phyloP scores from a whole-genome alignment of 1,140 invertebrate species.

The Bombus terrestris region DNA sequence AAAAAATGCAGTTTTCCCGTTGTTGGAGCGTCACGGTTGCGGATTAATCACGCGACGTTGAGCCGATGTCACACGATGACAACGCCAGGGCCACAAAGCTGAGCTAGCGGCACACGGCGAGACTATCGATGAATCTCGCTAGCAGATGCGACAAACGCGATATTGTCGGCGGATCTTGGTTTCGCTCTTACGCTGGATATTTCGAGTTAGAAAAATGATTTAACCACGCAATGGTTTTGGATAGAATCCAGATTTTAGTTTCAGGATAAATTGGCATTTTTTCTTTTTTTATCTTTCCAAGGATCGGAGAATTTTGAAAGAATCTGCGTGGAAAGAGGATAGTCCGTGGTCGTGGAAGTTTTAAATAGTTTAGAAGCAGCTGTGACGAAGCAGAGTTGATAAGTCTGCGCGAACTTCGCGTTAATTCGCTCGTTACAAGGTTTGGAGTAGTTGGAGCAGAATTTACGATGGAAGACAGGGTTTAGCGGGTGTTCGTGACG shows the following conservation, averaged over 20 bases:
- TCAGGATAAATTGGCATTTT: not conserved
- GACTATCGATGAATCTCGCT: not conserved
- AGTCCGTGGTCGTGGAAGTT: no score
- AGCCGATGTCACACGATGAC: constrained; percentile 56
- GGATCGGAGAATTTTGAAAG: not conserved
- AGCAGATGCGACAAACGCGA: not conserved
- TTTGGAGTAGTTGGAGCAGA: no score
- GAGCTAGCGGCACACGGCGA: not conserved
- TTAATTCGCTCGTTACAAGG: no score
- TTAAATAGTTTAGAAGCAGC: no score
- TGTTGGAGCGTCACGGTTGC: constrained; percentile 52
- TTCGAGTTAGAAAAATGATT: not conserved
- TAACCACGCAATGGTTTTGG: no score
- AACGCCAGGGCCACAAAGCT: constrained; percentile 65
- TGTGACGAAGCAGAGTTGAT: no score
- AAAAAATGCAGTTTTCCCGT: constrained; percentile 40
- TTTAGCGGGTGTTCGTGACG: no score
- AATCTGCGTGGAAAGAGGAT: no score
- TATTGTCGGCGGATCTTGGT: not conserved
- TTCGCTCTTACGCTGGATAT: not conserved
- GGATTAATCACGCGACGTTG: constrained; percentile 74
- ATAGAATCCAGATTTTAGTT: no score
- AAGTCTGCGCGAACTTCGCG: no score
- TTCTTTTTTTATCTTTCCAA: not conserved
- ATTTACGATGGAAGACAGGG: no score